Conservation (phyloP, 2,113 vertebrate genomes). For the Apeltes quadracus region DNA sequence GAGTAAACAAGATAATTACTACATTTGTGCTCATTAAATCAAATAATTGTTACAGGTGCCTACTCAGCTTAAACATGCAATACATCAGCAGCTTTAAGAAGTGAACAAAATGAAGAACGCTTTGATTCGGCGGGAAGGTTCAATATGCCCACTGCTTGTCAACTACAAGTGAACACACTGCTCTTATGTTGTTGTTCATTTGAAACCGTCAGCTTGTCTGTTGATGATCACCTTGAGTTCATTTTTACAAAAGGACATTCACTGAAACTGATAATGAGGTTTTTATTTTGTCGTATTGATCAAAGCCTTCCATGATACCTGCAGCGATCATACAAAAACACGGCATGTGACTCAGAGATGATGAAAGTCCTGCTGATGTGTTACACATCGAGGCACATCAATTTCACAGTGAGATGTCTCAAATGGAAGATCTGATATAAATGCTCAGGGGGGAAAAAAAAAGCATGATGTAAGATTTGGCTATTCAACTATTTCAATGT, state of each 20-base stretch:
- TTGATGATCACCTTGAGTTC: slow-evolving; percentile 3
- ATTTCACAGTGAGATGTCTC: slow-evolving; percentile 23
- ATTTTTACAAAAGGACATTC: slow-evolving; percentile 7
- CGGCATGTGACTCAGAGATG: slow-evolving; percentile 7
- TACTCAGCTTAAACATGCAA: slow-evolving; percentile 27
- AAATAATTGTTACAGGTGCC: slow-evolving; percentile 24
- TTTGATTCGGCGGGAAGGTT: slow-evolving; percentile 20
- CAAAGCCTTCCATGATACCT: slow-evolving; percentile 35
- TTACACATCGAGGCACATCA: slow-evolving; percentile 21
- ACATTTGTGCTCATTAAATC: slow-evolving; percentile 54
- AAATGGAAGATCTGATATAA: slow-evolving; percentile 27
- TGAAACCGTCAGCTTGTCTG: slow-evolving; percentile 22
- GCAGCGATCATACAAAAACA: slow-evolving; percentile 25
- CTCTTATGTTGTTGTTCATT: slow-evolving; percentile 18
- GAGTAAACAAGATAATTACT: slow-evolving; percentile 62
- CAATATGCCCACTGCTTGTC: not conserved
- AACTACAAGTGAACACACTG: not conserved
- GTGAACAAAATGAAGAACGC: slow-evolving; percentile 10
- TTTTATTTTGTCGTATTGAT: slow-evolving; percentile 22
- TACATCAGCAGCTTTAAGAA: slow-evolving; percentile 34
- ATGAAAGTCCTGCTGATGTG: slow-evolving; percentile 45
- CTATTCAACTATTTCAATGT: slow-evolving; percentile 18
- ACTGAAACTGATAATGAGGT: not conserved
- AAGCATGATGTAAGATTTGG: slow-evolving; percentile 37
- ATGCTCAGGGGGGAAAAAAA: slow-evolving; percentile 6